Evolutionary conservation across 2,113 vertebrate genomes (phyloP).

Genomic region (Rhineura floridana): DNA sequence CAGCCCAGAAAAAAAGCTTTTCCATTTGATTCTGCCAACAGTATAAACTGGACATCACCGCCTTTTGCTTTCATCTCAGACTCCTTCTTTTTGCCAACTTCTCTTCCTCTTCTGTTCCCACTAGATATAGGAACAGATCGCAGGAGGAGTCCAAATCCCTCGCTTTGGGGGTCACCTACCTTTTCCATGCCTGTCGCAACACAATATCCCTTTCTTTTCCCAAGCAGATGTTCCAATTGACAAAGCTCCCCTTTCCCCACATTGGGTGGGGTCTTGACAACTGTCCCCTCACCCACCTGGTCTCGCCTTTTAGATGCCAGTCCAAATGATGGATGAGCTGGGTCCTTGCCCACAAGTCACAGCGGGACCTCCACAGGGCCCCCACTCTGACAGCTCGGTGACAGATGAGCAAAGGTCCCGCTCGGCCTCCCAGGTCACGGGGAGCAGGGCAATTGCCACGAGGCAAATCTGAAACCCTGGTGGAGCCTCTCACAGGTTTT

Average conservation of each 20-base stretch:
- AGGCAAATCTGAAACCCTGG: neutral
- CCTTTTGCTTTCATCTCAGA: neutral
- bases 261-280: neutral
- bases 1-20: neutral
- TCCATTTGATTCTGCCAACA: neutral
- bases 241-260: neutral
- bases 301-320: slow-evolving; percentile 21
- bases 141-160: neutral
- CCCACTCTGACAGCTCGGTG: slow-evolving; percentile 42
- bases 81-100: neutral
- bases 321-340: slow-evolving; percentile 56
- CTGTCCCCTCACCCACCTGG: neutral
- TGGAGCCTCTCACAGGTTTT: too few relatives aligned
- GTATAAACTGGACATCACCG: too few relatives aligned
- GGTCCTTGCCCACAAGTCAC: slow-evolving; percentile 23
- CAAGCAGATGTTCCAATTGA: slow-evolving; percentile 42
- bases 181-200: neutral
- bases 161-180: neutral
- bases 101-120: neutral
- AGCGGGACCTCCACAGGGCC: slow-evolving; percentile 11
- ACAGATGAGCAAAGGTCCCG: slow-evolving; percentile 49
- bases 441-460: slow-evolving; percentile 4
- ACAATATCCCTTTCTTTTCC: neutral
- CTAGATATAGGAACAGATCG: neutral
- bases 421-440: neutral